Evolutionary conservation across 2,113 vertebrate species (phyloP).

Genomic region (Mugil cephalus): DNA sequence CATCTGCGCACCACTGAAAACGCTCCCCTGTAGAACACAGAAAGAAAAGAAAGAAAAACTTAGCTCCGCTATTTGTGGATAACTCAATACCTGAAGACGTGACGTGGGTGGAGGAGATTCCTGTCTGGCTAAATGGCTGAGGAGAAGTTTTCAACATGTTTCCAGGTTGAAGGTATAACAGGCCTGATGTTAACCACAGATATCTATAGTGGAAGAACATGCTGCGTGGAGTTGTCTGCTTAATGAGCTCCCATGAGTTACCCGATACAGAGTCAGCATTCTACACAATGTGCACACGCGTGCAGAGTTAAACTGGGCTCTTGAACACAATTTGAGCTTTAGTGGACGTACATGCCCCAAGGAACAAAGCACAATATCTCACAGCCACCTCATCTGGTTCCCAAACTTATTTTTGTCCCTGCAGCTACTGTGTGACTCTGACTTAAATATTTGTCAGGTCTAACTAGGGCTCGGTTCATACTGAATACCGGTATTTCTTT

Average conservation of each 20-base stretch:
- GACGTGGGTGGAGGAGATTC: background rate
- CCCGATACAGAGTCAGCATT: slow-evolving; percentile 48
- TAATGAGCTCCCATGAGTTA: slow-evolving; percentile 59
- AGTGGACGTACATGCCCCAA: background rate
- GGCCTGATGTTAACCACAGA: slow-evolving; percentile 8
- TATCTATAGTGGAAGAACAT: slow-evolving; percentile 37
- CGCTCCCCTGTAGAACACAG: slow-evolving; percentile 88
- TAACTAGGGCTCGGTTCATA: too few relatives aligned
- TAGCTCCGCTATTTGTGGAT: background rate
- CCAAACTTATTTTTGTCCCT: too few relatives aligned
- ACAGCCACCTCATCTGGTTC: background rate
- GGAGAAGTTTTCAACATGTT: background rate
- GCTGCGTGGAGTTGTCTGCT: slow-evolving; percentile 37
- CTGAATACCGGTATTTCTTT: too few relatives aligned
- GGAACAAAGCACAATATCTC: background rate
- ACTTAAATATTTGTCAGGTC: too few relatives aligned
- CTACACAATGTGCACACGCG: slow-evolving; percentile 18
- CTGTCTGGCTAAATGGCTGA: background rate
- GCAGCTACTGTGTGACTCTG: background rate
- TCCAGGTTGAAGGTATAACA: background rate
- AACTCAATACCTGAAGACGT: background rate
- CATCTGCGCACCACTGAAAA: slow-evolving; percentile 97
- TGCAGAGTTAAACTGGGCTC: slow-evolving; percentile 1
- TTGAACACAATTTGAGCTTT: slow-evolving; percentile 4
- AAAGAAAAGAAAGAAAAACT: slow-evolving; percentile 9